Evolutionary conservation across 2,888 invertebrate species (phyloP).

Genomic region (Spisula solida): DNA sequence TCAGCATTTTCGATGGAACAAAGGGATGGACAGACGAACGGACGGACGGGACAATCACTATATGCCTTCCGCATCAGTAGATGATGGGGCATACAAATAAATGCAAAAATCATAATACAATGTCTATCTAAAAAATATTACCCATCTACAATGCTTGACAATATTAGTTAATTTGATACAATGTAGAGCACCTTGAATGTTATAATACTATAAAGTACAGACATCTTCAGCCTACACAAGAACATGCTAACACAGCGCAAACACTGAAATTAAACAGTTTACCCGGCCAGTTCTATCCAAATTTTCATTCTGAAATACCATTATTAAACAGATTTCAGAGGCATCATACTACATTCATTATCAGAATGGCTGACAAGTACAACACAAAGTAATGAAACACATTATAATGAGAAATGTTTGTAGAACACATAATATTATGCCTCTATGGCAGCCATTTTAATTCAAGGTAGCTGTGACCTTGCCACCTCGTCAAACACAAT

Average conservation of each 20-base stretch:
- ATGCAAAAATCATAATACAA: conserved; percentile 10
- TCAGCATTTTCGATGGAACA: no score
- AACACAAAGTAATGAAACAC: no score
- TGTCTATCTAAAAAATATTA: conserved; percentile 5
- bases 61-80: no score
- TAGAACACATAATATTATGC: no score
- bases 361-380: not conserved
- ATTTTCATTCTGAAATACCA: conserved; percentile 18
- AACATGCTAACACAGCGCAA: not conserved
- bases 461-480: no score
- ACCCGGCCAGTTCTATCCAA: not conserved
- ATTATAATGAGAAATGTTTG: no score
- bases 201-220: not conserved
- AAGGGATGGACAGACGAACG: no score
- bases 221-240: not conserved
- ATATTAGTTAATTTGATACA: not conserved
- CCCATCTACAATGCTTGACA: not conserved
- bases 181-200: not conserved
- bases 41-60: no score
- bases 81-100: no score
- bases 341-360: not conserved
- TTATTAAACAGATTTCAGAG: not conserved
- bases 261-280: not conserved
- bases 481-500: no score
- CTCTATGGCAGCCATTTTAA: no score